Base-by-base conservation (phyloP, 2,888 invertebrate genomes). In the Clivina fossor region DNA sequence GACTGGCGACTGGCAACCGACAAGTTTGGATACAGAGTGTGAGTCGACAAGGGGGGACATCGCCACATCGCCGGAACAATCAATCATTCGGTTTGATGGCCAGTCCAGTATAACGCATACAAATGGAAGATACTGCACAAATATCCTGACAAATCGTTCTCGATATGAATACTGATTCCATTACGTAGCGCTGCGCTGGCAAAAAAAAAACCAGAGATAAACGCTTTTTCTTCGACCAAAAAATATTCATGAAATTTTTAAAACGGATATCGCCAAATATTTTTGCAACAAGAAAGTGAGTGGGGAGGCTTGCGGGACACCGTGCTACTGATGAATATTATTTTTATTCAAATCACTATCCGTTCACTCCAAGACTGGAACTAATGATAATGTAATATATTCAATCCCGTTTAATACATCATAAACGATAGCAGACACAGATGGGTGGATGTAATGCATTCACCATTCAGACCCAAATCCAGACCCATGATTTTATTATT, bases 121-220 rank as follows among this genome's bases (percentile, higher is more conserved):
- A 65, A 66, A 64, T 66, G 68, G 65, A 67, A 68, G 66, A 66
- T 65, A 65, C 64, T 65, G 37, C 43, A 53, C 69, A 68, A 68
- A 73, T 71, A 73, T 73, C 73, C 69, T 72, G 72, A 73, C 73
- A 72, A 73, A 73, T 73, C 71, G 71, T 67, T 71, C 68, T 69
- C 66, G 68, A 68, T 71, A 72, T 70, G 69, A 71, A 71, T 71
- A 65, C 68, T 63, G 72, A 72, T 70, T 70, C 67, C 66, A 63
- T 69, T 68, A 68, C 64, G 43, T 20, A 44, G 35, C 22, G 24
- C 44, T 41, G n/a, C n/a, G n/a, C n/a, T n/a, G n/a, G n/a, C n/a
- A n/a, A n/a, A 44, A 44, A 53, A 53, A 43, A 53, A 38, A 40
- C 38, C 38, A 57, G 48, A 60, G 61, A 59, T 53, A 57, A 58